Conservation (phyloP, 2,888 invertebrate species). For the Trissolcus japonicus region DNA sequence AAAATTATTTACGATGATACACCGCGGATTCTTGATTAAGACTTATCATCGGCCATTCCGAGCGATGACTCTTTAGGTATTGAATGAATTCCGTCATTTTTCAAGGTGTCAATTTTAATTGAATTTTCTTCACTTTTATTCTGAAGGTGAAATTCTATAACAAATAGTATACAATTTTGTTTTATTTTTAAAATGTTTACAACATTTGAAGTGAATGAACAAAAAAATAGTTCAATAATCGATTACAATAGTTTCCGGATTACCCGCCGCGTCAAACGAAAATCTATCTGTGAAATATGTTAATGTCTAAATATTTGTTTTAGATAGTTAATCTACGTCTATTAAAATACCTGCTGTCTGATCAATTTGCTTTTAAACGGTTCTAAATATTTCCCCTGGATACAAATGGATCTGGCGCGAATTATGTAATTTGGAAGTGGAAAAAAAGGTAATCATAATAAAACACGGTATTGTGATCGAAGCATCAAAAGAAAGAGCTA, state of each 20-base stretch:
- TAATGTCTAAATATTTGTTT: conserved; percentile 38
- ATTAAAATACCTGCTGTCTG: conserved; percentile 21
- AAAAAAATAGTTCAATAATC: conserved; percentile 4
- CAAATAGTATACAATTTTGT: too few relatives aligned
- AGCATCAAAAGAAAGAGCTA: conserved; percentile 45
- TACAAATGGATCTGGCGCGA: conserved; percentile 10
- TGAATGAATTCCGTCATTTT: too few relatives aligned
- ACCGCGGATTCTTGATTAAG: conserved; percentile 13
- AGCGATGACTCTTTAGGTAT: too few relatives aligned
- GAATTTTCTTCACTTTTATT: too few relatives aligned
- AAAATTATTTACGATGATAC: conserved; percentile 10
- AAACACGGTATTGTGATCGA: conserved; percentile 28
- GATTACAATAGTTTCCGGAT: conserved; percentile 19
- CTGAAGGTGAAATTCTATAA: too few relatives aligned
- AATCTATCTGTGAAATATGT: conserved; percentile 5
- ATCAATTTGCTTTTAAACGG: conserved; percentile 18
- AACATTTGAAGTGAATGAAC: too few relatives aligned
- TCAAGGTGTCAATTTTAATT: too few relatives aligned
- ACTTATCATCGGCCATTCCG: neutral
- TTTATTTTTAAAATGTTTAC: too few relatives aligned
- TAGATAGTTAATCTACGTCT: conserved; percentile 23
- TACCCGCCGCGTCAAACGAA: conserved; percentile 26
- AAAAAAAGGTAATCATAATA: neutral
- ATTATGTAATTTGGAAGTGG: conserved; percentile 43
- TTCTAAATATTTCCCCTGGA: conserved; percentile 33